Evolutionary conservation across 1,140 invertebrate genomes (phyloP).

Genomic region (Littorina saxatilis): DNA sequence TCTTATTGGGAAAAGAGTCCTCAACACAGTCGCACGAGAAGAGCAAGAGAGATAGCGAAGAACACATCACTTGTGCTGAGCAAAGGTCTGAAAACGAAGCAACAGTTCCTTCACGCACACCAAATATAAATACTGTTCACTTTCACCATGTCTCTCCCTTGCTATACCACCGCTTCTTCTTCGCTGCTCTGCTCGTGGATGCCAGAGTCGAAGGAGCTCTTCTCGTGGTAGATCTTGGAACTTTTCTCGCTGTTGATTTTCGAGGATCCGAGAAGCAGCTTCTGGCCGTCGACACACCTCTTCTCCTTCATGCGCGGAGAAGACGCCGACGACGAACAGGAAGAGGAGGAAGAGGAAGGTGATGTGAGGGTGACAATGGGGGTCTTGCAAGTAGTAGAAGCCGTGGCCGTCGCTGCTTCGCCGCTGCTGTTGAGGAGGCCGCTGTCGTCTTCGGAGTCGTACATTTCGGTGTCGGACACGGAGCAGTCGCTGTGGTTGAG

Average conservation of each 20-base stretch:
- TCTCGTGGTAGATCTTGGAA: constrained; percentile 49
- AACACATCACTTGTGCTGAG: too few species aligned
- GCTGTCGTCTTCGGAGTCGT: constrained; percentile 56
- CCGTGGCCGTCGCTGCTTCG: too few species aligned
- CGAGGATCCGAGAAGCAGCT: constrained; percentile 24
- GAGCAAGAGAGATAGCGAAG: too few species aligned
- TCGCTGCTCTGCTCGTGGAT: constrained; percentile 52
- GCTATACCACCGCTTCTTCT: constrained; percentile 36
- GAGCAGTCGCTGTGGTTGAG: constrained; percentile 52
- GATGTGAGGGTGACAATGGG: constrained; percentile 21
- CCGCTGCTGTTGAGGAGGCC: constrained; percentile 29
- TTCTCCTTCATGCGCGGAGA: background rate
- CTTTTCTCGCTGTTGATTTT: too few species aligned
- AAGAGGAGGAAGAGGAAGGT: background rate
- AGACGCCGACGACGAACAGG: background rate
- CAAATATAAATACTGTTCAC: too few species aligned
- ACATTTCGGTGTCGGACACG: constrained; percentile 63
- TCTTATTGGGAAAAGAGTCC: too few species aligned
- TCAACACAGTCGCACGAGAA: too few species aligned
- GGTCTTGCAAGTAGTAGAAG: background rate
- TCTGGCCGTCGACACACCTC: background rate
- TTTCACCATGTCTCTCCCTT: too few species aligned
- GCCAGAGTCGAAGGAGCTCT: constrained; percentile 64
- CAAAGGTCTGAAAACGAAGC: too few species aligned
- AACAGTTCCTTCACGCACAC: too few species aligned